Percentiles rank a stretch among this genome's conserved stretches.
Conservation (phyloP, 2,888 invertebrate genomes). For the Tanypteryx hageni region DNA sequence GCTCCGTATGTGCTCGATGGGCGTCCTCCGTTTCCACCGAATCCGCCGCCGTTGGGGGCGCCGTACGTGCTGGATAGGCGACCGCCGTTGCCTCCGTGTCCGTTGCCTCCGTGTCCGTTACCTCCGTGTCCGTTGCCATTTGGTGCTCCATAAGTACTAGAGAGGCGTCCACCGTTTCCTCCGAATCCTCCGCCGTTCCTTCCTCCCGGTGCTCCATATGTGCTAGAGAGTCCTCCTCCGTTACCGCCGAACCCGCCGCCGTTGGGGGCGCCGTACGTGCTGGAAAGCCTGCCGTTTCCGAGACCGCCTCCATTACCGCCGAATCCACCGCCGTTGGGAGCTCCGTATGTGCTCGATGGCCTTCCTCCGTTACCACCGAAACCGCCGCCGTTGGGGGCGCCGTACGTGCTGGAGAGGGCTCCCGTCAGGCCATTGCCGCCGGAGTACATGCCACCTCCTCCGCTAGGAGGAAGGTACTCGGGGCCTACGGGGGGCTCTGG, state of each 20-base stretch:
- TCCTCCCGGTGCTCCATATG: constrained; percentile 76
- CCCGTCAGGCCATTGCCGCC: constrained; percentile 7
- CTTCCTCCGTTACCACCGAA: neutral
- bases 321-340: constrained; percentile 20
- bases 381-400: constrained; percentile 51
- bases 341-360: constrained; percentile 57
- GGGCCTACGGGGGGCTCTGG: constrained; percentile 45
- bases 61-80: constrained; percentile 53
- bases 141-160: constrained; percentile 62
- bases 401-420: constrained; percentile 42
- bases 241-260: constrained; percentile 18
- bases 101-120: constrained; percentile 51
- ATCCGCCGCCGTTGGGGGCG: constrained; percentile 42
- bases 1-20: constrained; percentile 68
- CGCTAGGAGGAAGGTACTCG: constrained; percentile 51
- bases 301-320: constrained; percentile 36
- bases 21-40: constrained; percentile 8
- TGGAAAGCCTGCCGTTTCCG: constrained; percentile 62
- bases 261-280: constrained; percentile 66
- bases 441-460: constrained; percentile 38
- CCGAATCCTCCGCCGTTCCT: constrained; percentile 44
- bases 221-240: constrained; percentile 72
- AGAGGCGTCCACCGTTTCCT: constrained; percentile 51
- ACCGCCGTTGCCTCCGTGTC: neutral
- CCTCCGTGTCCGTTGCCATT: constrained; percentile 27